Evolutionary conservation across 2,888 invertebrate genomes (phyloP), one percentile per base, ranked within the genome.

Genomic region (Ernsta delagoae): DNA sequence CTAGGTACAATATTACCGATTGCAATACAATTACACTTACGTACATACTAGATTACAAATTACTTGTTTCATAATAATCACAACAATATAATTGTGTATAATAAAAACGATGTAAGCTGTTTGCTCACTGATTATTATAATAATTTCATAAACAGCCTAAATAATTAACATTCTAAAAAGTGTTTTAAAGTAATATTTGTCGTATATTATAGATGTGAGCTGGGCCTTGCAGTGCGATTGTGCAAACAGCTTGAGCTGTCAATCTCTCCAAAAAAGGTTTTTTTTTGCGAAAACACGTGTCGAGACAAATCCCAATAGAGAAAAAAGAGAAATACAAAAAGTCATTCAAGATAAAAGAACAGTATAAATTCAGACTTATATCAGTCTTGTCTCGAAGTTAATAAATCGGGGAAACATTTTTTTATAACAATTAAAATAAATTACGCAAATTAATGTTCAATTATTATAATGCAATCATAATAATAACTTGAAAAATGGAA

Each of bases 61-160:
- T 81, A 83, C 76, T 83, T 79, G 81, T 83, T 83, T 83, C 81
- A 81, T 83, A 83, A 82, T 83, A 83, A 84, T 86, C 83, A 86
- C 88, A 88, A 87, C 83, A 84, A 82, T 85, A 83, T 75, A 76
- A 82, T 81, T 81, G 79, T 83, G 78, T 80, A 77, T 78, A 77
- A 72, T 78, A 77, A 76, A 62, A 77, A 75, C 71, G 65, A 72
- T 73, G 74, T 72, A 71, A 78, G 76, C 75, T 70, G 72, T 65
- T 75, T 72, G 72, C 74, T 72, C 63, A 72, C 65, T 70, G 9
- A 60, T 59, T 74, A 72, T 72, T 64, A 72, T 62, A 73, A 71
- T 67, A 68, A 70, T 71, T 70, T 72, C 69, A 70, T 69, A 11
- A 67, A 73, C 70, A 45, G 59, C 56, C 65, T 73, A 73, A 24